Percentiles rank a stretch among this genome's conserved stretches.
phyloP scores from a whole-genome alignment of 2,888 invertebrate species.

The Thereva nobilitata region DNA sequence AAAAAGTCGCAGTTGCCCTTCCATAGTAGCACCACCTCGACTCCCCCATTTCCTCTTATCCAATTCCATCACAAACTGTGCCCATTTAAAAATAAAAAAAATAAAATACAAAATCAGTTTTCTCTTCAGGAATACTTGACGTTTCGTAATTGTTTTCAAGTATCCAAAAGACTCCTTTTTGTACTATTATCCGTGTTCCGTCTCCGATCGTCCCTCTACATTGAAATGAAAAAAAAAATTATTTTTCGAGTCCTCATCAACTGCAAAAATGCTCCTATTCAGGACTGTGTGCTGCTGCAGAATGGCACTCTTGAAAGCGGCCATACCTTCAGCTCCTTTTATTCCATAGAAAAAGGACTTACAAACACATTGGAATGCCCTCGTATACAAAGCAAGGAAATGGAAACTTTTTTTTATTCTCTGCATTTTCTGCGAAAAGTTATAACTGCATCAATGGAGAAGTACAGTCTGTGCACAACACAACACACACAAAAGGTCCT shows the following conservation, averaged over 20 bases:
- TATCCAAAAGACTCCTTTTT: constrained; percentile 37
- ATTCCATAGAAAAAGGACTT: neutral
- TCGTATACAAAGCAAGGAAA: neutral
- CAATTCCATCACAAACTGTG: neutral
- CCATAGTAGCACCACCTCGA: no score
- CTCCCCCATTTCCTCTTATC: no score
- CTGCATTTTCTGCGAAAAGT: no score
- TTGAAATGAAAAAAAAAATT: neutral
- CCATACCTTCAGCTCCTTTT: neutral
- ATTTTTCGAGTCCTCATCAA: neutral
- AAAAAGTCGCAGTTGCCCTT: no score
- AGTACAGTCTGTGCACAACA: no score
- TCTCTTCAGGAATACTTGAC: constrained; percentile 39
- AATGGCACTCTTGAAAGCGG: neutral
- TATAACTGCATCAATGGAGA: no score
- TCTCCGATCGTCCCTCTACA: neutral
- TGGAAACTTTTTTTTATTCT: neutral
- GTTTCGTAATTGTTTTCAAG: constrained; percentile 45
- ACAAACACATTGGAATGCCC: neutral
- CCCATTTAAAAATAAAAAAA: neutral
- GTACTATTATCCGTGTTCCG: neutral
- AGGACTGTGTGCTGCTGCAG: neutral
- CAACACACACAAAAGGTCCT: no score
- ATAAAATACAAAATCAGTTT: neutral
- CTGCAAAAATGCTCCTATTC: neutral